Evolutionary conservation across 1,140 invertebrate genomes (phyloP), one percentile per base, ranked within the genome.

Genomic region (Battus philenor): DNA sequence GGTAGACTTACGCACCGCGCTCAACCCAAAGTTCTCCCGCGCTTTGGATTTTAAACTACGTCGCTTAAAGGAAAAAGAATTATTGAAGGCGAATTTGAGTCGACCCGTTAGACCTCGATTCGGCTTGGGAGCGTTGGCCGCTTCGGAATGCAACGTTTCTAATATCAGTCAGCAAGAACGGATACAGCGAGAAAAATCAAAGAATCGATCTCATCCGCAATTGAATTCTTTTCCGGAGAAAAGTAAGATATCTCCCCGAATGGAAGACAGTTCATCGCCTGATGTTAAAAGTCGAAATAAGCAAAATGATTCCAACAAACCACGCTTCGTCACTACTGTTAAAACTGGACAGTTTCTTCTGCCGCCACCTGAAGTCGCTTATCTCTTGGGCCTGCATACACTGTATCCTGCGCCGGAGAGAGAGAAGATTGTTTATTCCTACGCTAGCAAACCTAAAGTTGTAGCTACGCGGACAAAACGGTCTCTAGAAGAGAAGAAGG

Each of bases 301-400:
- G 26, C 30, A 55, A 1, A 60, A 52, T 13, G 55, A 47, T 3
- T 43, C 44, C 4, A 67, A 69, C 1, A 66, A 66, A 20, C 89
- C 89, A 3, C 89, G 91, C 0, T 95, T 95, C 60, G 89, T 94
- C 24, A 94, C 93, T 0, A 94, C 92, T 0, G 93, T 95, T 3
- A 93, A 91, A 47, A 90, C 88, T 12, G 93, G 93, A 1, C 89
- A 92, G 54, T 95, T 94, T 62, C 73, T 95, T 32, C 90, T 92
- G 62, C 93, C 93, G 1, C 92, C 93, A 0, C 90, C 91, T 11
- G 91, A 93, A 59, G 81, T 93, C 22, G 91, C 93, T 0, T 74
- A 84, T 9, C 83, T 92, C 1, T 80, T 92, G 1, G 91, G 91
- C 0, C 83, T 92, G 22, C 75, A 87, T 16, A 69, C 72, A 30